phyloP scores from a whole-genome alignment of 2,113 vertebrate genomes.

The Alces alces region DNA sequence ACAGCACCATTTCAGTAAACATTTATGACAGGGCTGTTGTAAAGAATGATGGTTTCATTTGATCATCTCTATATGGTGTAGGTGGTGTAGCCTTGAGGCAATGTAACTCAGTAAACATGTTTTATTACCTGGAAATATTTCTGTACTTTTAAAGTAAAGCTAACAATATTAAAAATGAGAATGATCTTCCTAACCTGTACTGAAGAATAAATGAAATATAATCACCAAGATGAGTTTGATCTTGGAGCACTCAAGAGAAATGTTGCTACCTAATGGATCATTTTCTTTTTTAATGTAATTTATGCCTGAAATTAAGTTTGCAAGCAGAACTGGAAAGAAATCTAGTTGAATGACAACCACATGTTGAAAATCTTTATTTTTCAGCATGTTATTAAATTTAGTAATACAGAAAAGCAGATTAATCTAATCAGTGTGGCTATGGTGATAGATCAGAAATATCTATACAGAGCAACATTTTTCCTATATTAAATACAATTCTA shows the following conservation, averaged over 20 bases:
- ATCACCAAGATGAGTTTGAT: background rate
- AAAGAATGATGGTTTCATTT: conserved; percentile 36
- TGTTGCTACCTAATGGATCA: background rate
- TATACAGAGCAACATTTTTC: background rate
- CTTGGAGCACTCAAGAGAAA: background rate
- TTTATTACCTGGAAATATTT: conserved; percentile 26
- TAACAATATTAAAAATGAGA: conserved; percentile 2
- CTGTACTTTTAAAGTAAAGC: background rate
- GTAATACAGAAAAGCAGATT: background rate
- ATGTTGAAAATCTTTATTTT: background rate
- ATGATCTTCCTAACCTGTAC: background rate
- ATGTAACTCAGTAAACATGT: conserved; percentile 1
- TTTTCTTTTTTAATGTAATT: background rate
- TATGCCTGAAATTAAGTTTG: background rate
- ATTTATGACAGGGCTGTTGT: background rate
- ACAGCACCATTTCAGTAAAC: background rate
- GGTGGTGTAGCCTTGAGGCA: background rate
- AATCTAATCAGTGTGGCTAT: background rate
- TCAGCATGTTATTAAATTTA: background rate
- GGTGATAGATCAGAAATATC: background rate
- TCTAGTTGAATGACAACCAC: background rate
- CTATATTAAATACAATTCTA: background rate
- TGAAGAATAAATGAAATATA: background rate
- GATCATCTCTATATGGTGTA: background rate
- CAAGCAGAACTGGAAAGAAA: background rate